A percentile compares a stretch with the other conserved stretches of the same genome.
These are phyloP conservation scores for Rhinolophus sinicus DNA, from an alignment of 2,113 vertebrate genomes.

Conservation along the genomic window DNA sequence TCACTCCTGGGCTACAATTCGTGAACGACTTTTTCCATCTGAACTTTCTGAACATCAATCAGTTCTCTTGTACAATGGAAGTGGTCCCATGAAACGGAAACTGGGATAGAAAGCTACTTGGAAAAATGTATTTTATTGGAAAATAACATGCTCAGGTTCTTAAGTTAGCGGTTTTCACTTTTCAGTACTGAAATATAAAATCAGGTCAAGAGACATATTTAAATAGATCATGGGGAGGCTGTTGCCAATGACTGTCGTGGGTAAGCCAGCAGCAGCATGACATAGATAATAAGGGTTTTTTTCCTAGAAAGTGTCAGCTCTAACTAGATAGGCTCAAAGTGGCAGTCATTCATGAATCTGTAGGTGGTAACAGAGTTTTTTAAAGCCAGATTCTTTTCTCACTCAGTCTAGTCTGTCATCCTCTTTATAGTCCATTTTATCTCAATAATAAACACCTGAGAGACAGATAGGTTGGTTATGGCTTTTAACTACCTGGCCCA, in stretches of 20 bases:
- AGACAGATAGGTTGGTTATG: background rate
- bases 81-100: constrained; percentile 70
- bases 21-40: constrained; percentile 68
- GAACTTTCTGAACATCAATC: constrained; percentile 61
- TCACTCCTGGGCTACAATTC: constrained; percentile 39
- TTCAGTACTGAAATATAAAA: constrained; percentile 79
- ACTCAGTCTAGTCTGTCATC: background rate
- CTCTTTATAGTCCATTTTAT: constrained; percentile 60
- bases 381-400: constrained; percentile 19
- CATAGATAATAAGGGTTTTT: constrained; percentile 61
- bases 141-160: constrained; percentile 67
- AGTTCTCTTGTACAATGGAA: constrained; percentile 52
- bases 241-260: constrained; percentile 74
- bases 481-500: background rate
- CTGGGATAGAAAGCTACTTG: constrained; percentile 54
- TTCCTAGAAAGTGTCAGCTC: constrained; percentile 74
- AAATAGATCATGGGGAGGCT: constrained; percentile 78
- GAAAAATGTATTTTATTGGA: constrained; percentile 76
- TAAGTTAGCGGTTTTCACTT: constrained; percentile 74
- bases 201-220: constrained; percentile 81
- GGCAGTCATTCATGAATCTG: constrained; percentile 64
- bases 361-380: constrained; percentile 68
- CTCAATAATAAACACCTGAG: background rate
- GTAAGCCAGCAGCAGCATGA: constrained; percentile 74
- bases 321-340: constrained; percentile 78